A percentile compares a stretch with the other conserved stretches of the same genome.
phyloP scores from a whole-genome alignment of 2,113 vertebrate species.

The Charina bottae region DNA sequence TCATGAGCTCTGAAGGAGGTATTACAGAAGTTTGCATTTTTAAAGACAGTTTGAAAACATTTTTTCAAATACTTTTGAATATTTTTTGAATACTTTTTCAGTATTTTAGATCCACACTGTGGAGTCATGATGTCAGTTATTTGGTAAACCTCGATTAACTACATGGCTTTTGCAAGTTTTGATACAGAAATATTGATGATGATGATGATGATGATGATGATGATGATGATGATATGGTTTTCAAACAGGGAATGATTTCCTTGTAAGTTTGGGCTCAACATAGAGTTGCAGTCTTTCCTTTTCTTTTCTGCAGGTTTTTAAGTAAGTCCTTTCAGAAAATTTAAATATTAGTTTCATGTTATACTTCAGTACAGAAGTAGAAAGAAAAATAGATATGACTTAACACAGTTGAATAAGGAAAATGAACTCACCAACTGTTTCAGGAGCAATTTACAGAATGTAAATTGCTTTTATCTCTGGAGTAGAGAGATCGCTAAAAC shows the following conservation, averaged over 20 bases:
- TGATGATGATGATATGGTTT: not conserved
- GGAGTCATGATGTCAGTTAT: not conserved
- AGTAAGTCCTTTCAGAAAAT: not conserved
- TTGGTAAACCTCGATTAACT: not conserved
- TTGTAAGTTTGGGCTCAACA: not conserved
- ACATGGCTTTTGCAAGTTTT: not conserved
- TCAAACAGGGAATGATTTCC: not conserved
- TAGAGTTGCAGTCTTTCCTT: not conserved
- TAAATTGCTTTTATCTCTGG: not conserved
- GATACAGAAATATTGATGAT: not conserved
- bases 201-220: not conserved
- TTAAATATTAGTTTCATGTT: not conserved
- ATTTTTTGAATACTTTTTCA: not conserved
- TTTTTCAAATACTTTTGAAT: too few species aligned
- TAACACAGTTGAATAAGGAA: not conserved
- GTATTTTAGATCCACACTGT: not conserved
- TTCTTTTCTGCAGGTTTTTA: not conserved
- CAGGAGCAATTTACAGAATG: not conserved
- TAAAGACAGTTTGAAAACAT: not conserved
- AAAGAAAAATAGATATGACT: not conserved
- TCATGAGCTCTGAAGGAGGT: not conserved
- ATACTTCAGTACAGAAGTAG: not conserved
- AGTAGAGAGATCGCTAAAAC: not conserved
- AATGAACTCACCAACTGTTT: not conserved
- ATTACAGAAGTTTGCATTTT: not conserved